Evolutionary conservation across 1,140 invertebrate species (phyloP).

Genomic region (Ostrea denselamellosa): DNA sequence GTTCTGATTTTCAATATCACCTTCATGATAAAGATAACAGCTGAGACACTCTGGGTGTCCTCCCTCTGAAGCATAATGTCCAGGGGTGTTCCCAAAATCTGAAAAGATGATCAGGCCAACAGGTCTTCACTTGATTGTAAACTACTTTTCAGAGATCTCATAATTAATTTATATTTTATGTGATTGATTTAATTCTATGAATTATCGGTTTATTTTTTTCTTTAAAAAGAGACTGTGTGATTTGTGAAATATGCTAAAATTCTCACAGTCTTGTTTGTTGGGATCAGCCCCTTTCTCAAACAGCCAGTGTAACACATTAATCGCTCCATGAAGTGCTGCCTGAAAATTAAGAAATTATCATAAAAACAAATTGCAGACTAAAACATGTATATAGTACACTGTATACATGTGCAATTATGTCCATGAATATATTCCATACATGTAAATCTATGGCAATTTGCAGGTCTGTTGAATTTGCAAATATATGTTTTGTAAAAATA

Average conservation of each 20-base stretch:
- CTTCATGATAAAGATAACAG: constrained; percentile 76
- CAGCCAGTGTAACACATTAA: constrained; percentile 75
- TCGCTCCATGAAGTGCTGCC: constrained; percentile 74
- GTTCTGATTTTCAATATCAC: constrained; percentile 68
- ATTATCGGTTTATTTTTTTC: not conserved
- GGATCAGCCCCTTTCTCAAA: constrained; percentile 74
- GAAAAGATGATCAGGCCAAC: constrained; percentile 17
- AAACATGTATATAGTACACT: no score
- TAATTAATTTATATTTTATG: not conserved
- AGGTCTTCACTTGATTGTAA: no score
- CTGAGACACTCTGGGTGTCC: constrained; percentile 74
- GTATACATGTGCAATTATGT: no score
- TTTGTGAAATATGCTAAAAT: not conserved
- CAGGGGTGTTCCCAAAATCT: constrained; percentile 75
- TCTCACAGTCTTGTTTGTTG: constrained; percentile 75
- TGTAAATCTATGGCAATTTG: no score
- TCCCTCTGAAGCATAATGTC: constrained; percentile 73
- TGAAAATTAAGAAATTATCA: constrained; percentile 44
- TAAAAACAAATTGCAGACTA: no score
- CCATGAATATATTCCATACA: no score
- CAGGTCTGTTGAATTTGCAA: no score
- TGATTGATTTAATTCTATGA: no score
- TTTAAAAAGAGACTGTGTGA: not conserved
- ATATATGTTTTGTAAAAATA: no score
- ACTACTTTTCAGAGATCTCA: not conserved